These are phyloP conservation scores for Temnothorax nylanderi DNA, from an alignment of 1,140 invertebrate species.

Conservation along the genomic window DNA sequence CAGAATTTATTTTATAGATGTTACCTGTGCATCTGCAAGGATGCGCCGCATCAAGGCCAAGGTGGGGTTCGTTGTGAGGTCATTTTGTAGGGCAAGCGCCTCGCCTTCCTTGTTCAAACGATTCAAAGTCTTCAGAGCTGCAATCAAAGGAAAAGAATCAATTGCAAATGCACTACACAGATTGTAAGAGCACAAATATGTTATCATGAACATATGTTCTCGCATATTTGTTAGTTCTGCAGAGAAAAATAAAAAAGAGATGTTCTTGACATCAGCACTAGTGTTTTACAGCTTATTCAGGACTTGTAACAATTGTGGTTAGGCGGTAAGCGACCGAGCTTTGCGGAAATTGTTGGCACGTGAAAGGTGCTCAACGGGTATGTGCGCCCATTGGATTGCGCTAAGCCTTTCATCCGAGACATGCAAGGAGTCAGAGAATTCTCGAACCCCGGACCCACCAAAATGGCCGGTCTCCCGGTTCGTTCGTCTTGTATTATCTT, in stretches of 20 bases:
- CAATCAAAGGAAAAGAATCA: constrained; percentile 66
- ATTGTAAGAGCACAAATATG: not conserved
- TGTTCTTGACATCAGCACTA: not conserved
- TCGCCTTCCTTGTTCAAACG: constrained; percentile 83
- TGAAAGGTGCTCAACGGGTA: not conserved
- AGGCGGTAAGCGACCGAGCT: constrained; percentile 10
- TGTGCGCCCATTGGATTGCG: constrained; percentile 21
- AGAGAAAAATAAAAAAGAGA: not conserved
- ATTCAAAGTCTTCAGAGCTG: constrained; percentile 82
- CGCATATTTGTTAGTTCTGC: not conserved
- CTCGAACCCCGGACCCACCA: constrained; percentile 5
- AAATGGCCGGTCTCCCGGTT: constrained; percentile 58
- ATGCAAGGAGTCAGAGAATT: constrained; percentile 26
- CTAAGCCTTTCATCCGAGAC: constrained; percentile 28
- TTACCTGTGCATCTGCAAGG: constrained; percentile 85
- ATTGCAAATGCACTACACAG: not conserved
- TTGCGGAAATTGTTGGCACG: constrained; percentile 25
- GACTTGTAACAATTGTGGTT: not conserved
- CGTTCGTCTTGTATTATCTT: constrained; percentile 73
- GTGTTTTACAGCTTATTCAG: not conserved
- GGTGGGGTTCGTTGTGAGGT: constrained; percentile 84
- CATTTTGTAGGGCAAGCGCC: constrained; percentile 82
- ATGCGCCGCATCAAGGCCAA: constrained; percentile 86
- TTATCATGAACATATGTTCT: not conserved
- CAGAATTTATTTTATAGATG: not conserved